Evolutionary conservation across 2,113 vertebrate species (phyloP), one percentile per base, ranked within the genome.

Genomic region (Stomatorhinus ivindoensis): DNA sequence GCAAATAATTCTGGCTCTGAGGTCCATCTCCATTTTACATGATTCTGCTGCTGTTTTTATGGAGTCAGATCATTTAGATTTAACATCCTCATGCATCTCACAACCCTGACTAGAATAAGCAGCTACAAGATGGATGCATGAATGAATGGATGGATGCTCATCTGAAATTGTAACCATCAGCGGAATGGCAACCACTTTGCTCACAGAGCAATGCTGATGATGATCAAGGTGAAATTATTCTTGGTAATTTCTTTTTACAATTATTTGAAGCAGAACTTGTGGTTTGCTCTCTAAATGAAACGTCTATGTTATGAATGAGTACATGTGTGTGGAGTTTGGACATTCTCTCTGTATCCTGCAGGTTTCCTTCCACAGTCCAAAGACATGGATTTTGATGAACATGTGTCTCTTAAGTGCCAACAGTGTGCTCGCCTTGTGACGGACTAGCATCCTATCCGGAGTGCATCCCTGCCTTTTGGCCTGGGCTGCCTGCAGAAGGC

Each of bases 11-110:
- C 21, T 80, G 44, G 61, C 61, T 53, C 31, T 1, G 27, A 48
- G 11, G 24, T 61, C 19, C 24, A 47, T 89, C 84, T 87, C 47
- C 55, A 87, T 90, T 87, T 51, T 90, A 58, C 39, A 27, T n/a
- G 19, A 50, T 80, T 8, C 31, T 19, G 83, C n/a, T 48, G 44
- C 42, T 27, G 9, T 50, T 24, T 31, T 86, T 86, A 50, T 27
- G 10, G 13, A 50, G 83, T 27, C 83, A 39, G 27, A 87, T 19
- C 17, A 3, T 19, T 31, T 51, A 46, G n/a, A 35, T 47, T 31
- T 86, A 31, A 48, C 47, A 31, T 87, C 2, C 31, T 51, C 15
- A 35, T 61, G 61, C n/a, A 65, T 27, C n/a, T 65, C n/a, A n/a
- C 61, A 65, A 27, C 61, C n/a, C 9, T 27, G 24, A 65, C 61